phyloP scores from a whole-genome alignment of 2,797 vertebrate species.

The Coreius guichenoti region DNA sequence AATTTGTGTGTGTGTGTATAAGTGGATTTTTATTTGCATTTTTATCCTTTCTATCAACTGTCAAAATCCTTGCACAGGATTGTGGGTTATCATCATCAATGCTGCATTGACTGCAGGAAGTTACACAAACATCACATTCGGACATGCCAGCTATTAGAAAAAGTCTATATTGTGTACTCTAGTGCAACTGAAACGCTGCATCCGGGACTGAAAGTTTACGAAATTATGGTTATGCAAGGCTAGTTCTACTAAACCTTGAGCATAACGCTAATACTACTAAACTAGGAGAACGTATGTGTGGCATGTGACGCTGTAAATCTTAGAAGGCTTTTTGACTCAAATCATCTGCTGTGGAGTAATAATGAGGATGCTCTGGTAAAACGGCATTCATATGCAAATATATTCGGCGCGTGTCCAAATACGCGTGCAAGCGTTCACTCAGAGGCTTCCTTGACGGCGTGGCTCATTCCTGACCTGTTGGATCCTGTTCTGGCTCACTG shows the following conservation, averaged over 20 bases:
- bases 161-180: neutral
- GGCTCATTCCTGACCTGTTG: slow-evolving; percentile 57
- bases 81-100: neutral
- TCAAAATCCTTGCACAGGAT: neutral
- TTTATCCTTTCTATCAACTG: neutral
- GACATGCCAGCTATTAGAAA: neutral
- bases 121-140: neutral
- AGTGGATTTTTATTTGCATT: too few relatives aligned
- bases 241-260: neutral
- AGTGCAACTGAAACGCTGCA: neutral
- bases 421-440: neutral
- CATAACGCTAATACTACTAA: neutral
- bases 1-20: too few relatives aligned
- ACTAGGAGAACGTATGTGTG: neutral
- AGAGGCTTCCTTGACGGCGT: slow-evolving; percentile 28
- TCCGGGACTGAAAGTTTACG: neutral
- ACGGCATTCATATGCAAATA: slow-evolving; percentile 52
- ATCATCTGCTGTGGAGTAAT: slow-evolving; percentile 21
- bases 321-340: slow-evolving; percentile 4
- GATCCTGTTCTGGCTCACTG: slow-evolving; percentile 35
- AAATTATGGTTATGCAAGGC: neutral
- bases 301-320: slow-evolving; percentile 1
- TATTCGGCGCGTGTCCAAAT: slow-evolving; percentile 37
- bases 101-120: neutral
- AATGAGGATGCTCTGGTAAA: slow-evolving; percentile 44